Evolutionary conservation across 1,140 invertebrate genomes (phyloP).

Genomic region (Pollicipes pollicipes): DNA sequence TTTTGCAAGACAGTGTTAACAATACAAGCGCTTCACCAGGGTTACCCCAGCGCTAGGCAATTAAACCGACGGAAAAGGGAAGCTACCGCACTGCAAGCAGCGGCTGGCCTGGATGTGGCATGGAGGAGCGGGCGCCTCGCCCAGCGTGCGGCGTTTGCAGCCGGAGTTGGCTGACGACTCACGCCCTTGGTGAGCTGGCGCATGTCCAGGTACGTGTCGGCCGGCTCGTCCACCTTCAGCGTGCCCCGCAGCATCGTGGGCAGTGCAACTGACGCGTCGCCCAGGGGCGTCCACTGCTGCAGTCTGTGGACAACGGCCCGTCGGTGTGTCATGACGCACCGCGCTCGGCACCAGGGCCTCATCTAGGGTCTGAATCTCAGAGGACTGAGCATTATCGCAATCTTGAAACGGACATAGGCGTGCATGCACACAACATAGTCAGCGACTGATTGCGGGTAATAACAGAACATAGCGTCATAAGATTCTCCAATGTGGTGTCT

Average conservation of each 20-base stretch:
- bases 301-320: neutral
- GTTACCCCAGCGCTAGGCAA: neutral
- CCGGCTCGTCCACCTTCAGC: neutral
- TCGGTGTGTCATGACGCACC: too few relatives aligned
- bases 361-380: too few relatives aligned
- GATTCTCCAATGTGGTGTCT: too few relatives aligned
- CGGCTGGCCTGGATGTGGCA: too few relatives aligned
- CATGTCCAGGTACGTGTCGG: slow-evolving; percentile 16
- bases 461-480: too few relatives aligned
- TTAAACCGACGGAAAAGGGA: neutral
- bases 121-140: slow-evolving; percentile 10
- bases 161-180: neutral
- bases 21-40: too few relatives aligned
- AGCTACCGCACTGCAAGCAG: neutral
- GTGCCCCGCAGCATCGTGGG: neutral
- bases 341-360: too few relatives aligned
- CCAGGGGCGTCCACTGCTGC: neutral
- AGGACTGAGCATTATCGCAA: too few relatives aligned
- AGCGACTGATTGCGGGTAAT: too few relatives aligned
- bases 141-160: neutral
- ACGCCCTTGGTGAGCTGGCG: slow-evolving; percentile 14
- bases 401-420: too few relatives aligned
- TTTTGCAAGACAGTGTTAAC: too few relatives aligned
- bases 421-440: too few relatives aligned
- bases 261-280: neutral